Evolutionary conservation across 1,140 invertebrate genomes (phyloP).

Genomic region (Anastatus disparis): DNA sequence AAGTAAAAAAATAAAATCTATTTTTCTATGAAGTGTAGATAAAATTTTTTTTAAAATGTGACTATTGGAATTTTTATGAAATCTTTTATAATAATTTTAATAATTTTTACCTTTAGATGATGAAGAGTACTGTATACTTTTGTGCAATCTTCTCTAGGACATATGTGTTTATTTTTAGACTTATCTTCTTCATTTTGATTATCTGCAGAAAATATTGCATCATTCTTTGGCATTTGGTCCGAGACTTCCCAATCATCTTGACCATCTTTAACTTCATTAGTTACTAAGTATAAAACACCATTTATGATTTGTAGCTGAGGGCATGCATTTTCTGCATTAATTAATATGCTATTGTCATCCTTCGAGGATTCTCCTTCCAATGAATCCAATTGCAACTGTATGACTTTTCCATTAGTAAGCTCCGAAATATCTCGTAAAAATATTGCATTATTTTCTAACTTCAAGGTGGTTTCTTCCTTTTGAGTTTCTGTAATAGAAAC

Average conservation of each 20-base stretch:
- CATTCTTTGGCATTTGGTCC: conserved; percentile 50
- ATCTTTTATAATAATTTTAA: background rate
- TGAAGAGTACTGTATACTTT: conserved; percentile 70
- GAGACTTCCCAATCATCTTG: conserved; percentile 54
- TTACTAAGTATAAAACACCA: conserved; percentile 56
- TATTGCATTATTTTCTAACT: conserved; percentile 51
- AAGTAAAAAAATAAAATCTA: no score
- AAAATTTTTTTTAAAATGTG: background rate
- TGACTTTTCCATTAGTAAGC: conserved; percentile 50
- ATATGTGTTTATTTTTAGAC: conserved; percentile 55
- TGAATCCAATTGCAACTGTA: conserved; percentile 53
- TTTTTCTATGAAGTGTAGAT: no score
- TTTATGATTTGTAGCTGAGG: conserved; percentile 55
- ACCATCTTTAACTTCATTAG: conserved; percentile 46
- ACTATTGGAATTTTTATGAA: background rate
- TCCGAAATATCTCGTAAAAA: conserved; percentile 47
- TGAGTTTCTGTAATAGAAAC: conserved; percentile 41
- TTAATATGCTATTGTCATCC: conserved; percentile 37
- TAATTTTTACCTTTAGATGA: conserved; percentile 67
- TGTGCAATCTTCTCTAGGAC: conserved; percentile 67
- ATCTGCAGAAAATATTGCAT: conserved; percentile 47
- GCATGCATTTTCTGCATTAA: conserved; percentile 47
- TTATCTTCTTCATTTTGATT: conserved; percentile 47
- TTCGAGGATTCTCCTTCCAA: conserved; percentile 42
- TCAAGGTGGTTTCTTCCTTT: conserved; percentile 40